Evolutionary conservation across 1,140 invertebrate species (phyloP).

Genomic region (Lordiphosa collinella): DNA sequence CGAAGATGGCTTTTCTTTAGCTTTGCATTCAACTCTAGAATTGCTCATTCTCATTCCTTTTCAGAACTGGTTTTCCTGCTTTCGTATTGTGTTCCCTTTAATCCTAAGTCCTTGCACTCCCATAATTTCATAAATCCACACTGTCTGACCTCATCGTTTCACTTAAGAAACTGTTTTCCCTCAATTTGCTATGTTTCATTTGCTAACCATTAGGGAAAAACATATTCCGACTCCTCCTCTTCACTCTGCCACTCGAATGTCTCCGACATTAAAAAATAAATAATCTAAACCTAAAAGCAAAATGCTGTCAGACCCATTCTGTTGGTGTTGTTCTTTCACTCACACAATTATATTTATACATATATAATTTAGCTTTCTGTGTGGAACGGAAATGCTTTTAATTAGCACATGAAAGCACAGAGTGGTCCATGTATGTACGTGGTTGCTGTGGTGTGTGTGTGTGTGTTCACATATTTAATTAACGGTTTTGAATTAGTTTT

Average conservation of each 20-base stretch:
- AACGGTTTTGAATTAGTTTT: conserved; percentile 59
- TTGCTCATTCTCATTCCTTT: too few relatives aligned
- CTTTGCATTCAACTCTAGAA: too few relatives aligned
- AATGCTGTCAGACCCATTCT: conserved; percentile 32
- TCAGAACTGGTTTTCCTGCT: too few relatives aligned
- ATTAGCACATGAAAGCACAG: conserved; percentile 49
- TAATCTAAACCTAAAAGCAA: conserved; percentile 47
- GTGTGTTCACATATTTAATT: conserved; percentile 44
- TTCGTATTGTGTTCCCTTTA: too few relatives aligned
- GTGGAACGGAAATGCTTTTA: conserved; percentile 25
- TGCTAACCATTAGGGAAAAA: conserved; percentile 6
- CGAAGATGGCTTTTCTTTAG: too few relatives aligned
- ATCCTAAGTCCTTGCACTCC: too few relatives aligned
- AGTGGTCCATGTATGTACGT: conserved; percentile 27
- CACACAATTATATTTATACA: conserved; percentile 16
- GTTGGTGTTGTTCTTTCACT: conserved; percentile 12
- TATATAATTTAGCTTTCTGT: conserved; percentile 12
- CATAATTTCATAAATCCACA: too few relatives aligned
- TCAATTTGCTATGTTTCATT: conserved; percentile 1
- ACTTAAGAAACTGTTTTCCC: not conserved
- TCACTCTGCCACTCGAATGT: not conserved
- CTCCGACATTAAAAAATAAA: conserved; percentile 24
- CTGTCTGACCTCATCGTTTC: not conserved
- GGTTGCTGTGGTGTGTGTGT: not conserved
- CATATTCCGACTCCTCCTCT: not conserved